phyloP scores from a whole-genome alignment of 2,888 invertebrate genomes.

The Caenorhabditis sp. region DNA sequence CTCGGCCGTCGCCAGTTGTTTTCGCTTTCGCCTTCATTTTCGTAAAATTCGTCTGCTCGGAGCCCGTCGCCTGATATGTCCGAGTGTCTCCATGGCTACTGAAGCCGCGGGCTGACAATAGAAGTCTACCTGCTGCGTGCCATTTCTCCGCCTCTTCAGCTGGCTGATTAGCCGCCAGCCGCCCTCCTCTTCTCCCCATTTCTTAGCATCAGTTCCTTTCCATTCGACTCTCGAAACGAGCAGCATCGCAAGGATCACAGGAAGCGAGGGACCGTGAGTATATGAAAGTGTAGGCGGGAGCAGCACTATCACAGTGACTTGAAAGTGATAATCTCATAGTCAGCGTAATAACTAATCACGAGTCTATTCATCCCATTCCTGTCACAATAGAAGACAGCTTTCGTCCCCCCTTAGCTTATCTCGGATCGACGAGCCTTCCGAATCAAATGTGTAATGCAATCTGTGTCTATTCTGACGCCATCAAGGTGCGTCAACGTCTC shows the following conservation, averaged over 20 bases:
- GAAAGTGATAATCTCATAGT: slow-evolving; percentile 1
- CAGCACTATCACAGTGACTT: neutral
- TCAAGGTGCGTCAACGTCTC: slow-evolving; percentile 17
- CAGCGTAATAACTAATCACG: slow-evolving; percentile 9
- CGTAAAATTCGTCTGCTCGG: slow-evolving; percentile 16
- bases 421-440: neutral
- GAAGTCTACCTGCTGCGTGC: slow-evolving; percentile 4
- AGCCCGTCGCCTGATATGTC: slow-evolving; percentile 31
- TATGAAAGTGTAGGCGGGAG: neutral
- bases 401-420: slow-evolving; percentile 2
- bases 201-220: neutral
- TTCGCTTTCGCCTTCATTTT: slow-evolving; percentile 23
- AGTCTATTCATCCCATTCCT: slow-evolving; percentile 7
- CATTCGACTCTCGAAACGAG: no score
- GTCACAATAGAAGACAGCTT: slow-evolving; percentile 13
- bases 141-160: slow-evolving; percentile 22
- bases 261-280: neutral
- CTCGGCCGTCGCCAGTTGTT: slow-evolving; percentile 18
- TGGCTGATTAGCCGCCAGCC: slow-evolving; percentile 23
- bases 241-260: no score
- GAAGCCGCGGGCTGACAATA: slow-evolving; percentile 4
- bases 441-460: slow-evolving; percentile 27
- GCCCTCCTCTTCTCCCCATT: no score
- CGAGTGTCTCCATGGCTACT: slow-evolving; percentile 44
- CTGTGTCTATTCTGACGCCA: slow-evolving; percentile 44